phyloP scores from a whole-genome alignment of 2,797 vertebrate species.

The Bovichtus variegatus region DNA sequence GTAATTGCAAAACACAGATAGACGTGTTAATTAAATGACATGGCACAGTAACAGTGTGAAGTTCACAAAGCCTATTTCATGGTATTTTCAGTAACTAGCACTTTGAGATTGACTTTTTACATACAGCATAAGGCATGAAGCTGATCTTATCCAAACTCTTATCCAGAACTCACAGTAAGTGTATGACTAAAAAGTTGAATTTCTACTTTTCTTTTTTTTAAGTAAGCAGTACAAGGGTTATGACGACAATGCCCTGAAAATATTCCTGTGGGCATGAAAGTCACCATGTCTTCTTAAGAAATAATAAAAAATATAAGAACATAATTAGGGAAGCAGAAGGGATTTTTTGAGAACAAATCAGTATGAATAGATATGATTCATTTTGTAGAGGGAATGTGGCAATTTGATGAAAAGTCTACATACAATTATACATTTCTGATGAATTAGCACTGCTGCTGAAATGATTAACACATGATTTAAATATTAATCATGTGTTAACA shows the following conservation, averaged over 20 bases:
- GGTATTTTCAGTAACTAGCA: conserved; percentile 45
- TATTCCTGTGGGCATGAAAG: neutral
- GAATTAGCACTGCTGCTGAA: conserved; percentile 50
- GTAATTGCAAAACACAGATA: conserved; percentile 66
- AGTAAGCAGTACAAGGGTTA: conserved; percentile 3
- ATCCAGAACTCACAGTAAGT: conserved; percentile 15
- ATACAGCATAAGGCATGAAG: neutral
- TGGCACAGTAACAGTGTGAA: conserved; percentile 39
- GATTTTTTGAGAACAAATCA: conserved; percentile 16
- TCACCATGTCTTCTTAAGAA: conserved; percentile 5
- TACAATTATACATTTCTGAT: conserved; percentile 45
- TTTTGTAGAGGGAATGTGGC: conserved; percentile 24
- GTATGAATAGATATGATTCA: conserved; percentile 30
- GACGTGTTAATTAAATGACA: conserved; percentile 71
- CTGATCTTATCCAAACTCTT: conserved; percentile 19
- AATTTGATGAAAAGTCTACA: conserved; percentile 59
- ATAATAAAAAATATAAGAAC: conserved; percentile 12
- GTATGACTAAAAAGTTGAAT: conserved; percentile 14
- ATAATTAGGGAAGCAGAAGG: conserved; percentile 5
- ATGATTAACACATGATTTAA: conserved; percentile 65
- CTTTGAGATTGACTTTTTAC: conserved; percentile 31
- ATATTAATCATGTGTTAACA: conserved; percentile 59
- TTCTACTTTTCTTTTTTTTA: conserved; percentile 3
- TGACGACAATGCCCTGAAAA: neutral
- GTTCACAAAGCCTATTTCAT: conserved; percentile 57